Evolutionary conservation across 2,797 vertebrate species (phyloP), one percentile per base, ranked within the genome.

Genomic region (Lacerta agilis): DNA sequence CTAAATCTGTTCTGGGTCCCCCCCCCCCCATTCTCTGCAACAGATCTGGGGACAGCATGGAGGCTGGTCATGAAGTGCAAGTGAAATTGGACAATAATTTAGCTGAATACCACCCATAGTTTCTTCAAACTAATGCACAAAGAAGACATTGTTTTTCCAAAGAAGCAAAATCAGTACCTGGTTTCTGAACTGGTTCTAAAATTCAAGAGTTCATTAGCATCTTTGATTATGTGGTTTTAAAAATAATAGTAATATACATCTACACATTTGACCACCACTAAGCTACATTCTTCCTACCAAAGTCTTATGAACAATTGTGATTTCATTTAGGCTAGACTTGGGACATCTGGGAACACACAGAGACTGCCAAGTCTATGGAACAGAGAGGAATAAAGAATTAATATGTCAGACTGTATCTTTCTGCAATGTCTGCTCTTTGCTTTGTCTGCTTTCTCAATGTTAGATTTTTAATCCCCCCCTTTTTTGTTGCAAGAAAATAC

Each of bases 281-380:
- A n/a, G 36, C 25, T 89, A 85, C 45, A 8, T 8, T 38, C 81
- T n/a, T 43, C 27, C 69, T 29, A 0, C 0, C 2, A 55, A 4
- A 55, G 49, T 9, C 58, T 73, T 84, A 41, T 41, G 45, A 85
- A 29, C 29, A 78, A 55, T 5, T 86, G 43, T 3, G 73, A 75
- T 82, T 85, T 82, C 86, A 90, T 80, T 84, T 58, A 80, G 87
- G 87, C 55, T 83, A 92, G 86, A 89, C 2, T 45, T 86, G 58
- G 58, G 79, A 87, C 29, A 82, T 87, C 72, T 3, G 17, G 36
- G 49, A 90, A 64, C 0, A 3, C 0, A 79, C 27, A 72, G 33
- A 38, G 73, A 55, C 38, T 69, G 38, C 75, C 87, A 89, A 36
- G 3, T 64, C 29, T 85, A 80, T 88, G 76, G 38, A 91, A 38